These are phyloP conservation scores for Drosophila mayaguana DNA, from an alignment of 2,888 invertebrate species.

Conservation along the genomic window DNA sequence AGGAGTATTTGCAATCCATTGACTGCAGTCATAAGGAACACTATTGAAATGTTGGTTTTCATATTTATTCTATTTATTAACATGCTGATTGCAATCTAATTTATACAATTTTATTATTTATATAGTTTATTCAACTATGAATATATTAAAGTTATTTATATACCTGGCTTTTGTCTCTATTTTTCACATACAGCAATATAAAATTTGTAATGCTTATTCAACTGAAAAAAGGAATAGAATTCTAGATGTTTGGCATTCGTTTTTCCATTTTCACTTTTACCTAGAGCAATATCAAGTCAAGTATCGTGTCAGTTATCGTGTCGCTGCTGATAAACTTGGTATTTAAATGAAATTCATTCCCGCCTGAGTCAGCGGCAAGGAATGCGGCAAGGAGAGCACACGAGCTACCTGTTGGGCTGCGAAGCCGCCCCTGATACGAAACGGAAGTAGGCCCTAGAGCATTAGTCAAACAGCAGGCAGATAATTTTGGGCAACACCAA, in stretches of 20 bases:
- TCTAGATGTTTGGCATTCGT: neutral
- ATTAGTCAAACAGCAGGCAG: constrained; percentile 77
- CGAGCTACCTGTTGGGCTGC: constrained; percentile 68
- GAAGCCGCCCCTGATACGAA: constrained; percentile 49
- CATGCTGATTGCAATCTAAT: neutral
- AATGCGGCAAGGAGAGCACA: constrained; percentile 39
- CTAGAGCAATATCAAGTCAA: constrained; percentile 11
- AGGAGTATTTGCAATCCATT: neutral
- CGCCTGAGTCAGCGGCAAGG: constrained; percentile 53
- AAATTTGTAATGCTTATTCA: neutral
- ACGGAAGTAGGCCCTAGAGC: constrained; percentile 68
- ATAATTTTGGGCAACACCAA: constrained; percentile 66
- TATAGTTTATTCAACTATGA: neutral
- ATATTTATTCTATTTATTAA: neutral
- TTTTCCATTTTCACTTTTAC: neutral
- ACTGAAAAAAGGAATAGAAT: neutral
- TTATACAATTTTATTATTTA: neutral
- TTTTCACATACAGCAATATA: no score
- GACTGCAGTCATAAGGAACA: neutral
- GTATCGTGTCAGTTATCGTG: constrained; percentile 11
- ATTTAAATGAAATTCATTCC: constrained; percentile 5
- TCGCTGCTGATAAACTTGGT: constrained; percentile 6
- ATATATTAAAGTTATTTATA: no score
- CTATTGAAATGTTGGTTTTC: neutral
- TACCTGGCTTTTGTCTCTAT: no score